These are phyloP conservation scores for Myodes glareolus DNA, from an alignment of 2,113 vertebrate species.

Conservation along the genomic window DNA sequence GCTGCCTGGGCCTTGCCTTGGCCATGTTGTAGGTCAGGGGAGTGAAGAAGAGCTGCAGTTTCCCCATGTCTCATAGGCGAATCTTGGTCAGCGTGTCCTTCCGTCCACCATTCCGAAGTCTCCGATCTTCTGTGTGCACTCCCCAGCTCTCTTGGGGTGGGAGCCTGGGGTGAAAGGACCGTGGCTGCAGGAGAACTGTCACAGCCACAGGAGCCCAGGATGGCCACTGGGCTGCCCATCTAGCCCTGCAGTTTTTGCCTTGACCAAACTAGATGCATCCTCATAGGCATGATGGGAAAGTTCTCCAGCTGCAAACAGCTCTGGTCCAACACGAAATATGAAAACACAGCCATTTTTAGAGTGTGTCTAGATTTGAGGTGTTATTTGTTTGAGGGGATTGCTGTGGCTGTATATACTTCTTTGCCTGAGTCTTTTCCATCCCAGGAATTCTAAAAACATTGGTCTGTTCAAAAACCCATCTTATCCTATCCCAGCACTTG, in stretches of 20 bases:
- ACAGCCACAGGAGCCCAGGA: not conserved
- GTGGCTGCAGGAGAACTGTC: not conserved
- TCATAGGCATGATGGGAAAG: not conserved
- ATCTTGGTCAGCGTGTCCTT: not conserved
- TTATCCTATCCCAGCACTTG: not conserved
- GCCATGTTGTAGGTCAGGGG: accelerated
- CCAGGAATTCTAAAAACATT: not conserved
- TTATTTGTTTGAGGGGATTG: not conserved
- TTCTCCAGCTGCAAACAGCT: slow-evolving; percentile 5
- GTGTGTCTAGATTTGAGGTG: not conserved
- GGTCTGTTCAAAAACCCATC: not conserved
- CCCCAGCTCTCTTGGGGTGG: not conserved
- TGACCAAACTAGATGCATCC: not conserved
- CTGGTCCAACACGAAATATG: not conserved
- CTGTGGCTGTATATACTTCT: not conserved
- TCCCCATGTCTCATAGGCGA: too few relatives aligned
- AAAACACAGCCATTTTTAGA: not conserved
- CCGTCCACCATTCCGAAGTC: not conserved
- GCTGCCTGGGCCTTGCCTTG: accelerated
- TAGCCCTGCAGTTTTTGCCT: not conserved
- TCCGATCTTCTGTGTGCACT: not conserved
- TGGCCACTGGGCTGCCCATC: accelerated
- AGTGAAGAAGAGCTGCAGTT: not conserved
- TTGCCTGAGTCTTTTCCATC: not conserved
- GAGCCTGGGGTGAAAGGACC: not conserved